These are phyloP conservation scores for Penaeus chinensis DNA, from an alignment of 1,140 invertebrate genomes.

Conservation along the genomic window DNA sequence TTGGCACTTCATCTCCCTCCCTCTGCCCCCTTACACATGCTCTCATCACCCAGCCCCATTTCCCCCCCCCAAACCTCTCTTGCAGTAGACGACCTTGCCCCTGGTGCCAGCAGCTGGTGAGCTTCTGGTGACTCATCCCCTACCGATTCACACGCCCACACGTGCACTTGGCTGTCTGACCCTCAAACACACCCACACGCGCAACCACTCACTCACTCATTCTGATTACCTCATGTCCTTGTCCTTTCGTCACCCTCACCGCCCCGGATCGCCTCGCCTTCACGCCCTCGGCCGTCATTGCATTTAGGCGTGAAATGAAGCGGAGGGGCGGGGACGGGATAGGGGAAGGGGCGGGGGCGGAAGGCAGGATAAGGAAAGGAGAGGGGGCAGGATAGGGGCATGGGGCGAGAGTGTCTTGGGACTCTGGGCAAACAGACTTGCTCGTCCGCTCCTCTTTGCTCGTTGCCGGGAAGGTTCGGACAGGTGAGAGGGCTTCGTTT, in stretches of 20 bases:
- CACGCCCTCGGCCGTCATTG: neutral
- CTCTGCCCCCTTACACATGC: too few relatives aligned
- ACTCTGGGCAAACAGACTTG: too few relatives aligned
- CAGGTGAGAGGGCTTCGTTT: too few relatives aligned
- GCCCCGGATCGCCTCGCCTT: neutral
- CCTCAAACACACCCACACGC: constrained; percentile 6
- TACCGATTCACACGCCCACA: neutral
- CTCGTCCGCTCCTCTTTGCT: too few relatives aligned
- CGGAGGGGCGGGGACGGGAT: too few relatives aligned
- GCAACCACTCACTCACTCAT: neutral
- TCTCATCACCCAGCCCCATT: neutral
- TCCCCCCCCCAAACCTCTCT: neutral
- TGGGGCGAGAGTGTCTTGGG: too few relatives aligned
- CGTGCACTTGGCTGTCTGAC: neutral
- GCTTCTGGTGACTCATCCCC: constrained; percentile 3
- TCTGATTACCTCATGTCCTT: neutral
- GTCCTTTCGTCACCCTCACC: neutral
- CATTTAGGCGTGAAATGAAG: too few relatives aligned
- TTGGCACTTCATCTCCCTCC: neutral
- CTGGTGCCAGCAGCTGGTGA: constrained; percentile 32
- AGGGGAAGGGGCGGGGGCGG: too few relatives aligned
- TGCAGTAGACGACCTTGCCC: constrained; percentile 27
- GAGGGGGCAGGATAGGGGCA: too few relatives aligned
- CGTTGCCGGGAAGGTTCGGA: too few relatives aligned
- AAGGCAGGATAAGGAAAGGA: too few relatives aligned